Conservation (phyloP, 2,113 vertebrate genomes). For the Catagonus wagneri region DNA sequence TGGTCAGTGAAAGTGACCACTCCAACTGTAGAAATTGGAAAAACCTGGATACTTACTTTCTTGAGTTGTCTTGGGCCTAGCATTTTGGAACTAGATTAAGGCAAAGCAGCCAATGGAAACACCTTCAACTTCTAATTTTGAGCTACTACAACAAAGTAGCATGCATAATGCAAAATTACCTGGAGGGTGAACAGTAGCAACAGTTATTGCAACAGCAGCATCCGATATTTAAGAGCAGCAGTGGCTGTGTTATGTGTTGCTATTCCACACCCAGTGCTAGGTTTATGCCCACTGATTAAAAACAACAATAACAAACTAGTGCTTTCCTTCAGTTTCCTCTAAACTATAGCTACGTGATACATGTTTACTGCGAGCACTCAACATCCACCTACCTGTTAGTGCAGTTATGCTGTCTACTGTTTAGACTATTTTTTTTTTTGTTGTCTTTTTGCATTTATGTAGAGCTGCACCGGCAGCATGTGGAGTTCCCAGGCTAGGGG, state of each 20-base stretch:
- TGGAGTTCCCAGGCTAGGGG: too few species aligned
- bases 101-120: neutral
- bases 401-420: neutral
- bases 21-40: neutral
- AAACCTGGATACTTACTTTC: neutral
- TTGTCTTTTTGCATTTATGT: too few species aligned
- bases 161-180: neutral
- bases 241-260: too few species aligned
- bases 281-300: neutral
- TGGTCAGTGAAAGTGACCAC: neutral
- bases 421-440: too few species aligned
- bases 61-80: neutral
- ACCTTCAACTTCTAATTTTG: neutral
- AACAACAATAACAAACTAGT: too few species aligned
- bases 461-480: too few species aligned
- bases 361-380: neutral
- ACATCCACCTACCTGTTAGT: neutral
- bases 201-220: neutral
- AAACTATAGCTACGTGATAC: neutral
- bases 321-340: neutral
- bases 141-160: neutral
- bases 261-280: too few species aligned
- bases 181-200: neutral
- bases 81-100: neutral
- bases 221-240: neutral